phyloP scores from a whole-genome alignment of 35 echinoderm and acorn worm genomes.

The Stichopus chloronotus region DNA sequence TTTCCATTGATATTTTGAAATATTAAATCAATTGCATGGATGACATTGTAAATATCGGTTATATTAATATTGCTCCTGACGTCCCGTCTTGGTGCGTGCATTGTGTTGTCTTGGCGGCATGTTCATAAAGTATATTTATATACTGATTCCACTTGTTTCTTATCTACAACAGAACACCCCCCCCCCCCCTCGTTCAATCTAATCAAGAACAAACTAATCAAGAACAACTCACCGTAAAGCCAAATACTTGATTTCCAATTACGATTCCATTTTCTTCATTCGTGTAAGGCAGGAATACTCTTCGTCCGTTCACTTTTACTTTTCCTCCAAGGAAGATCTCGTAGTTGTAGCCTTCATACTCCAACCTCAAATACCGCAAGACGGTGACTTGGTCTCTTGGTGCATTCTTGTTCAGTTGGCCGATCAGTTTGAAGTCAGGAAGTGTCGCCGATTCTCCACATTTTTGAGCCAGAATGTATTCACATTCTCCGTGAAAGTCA shows the following conservation, averaged over 20 bases:
- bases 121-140: background rate
- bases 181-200: background rate
- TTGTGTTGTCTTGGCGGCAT: too few relatives aligned
- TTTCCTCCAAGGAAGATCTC: conserved; percentile 10
- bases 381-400: background rate
- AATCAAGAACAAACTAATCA: background rate
- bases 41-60: too few relatives aligned
- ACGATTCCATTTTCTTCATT: background rate
- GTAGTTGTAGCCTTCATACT: background rate
- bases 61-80: too few relatives aligned
- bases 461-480: conserved; percentile 37
- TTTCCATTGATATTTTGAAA: too few relatives aligned
- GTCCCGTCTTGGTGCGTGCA: too few relatives aligned
- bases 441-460: background rate
- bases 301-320: background rate
- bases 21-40: too few relatives aligned
- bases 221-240: background rate
- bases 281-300: background rate
- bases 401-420: background rate
- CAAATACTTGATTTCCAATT: conserved; percentile 9
- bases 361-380: background rate
- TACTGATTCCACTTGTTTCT: background rate
- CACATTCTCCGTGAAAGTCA: conserved; percentile 39
- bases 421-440: conserved; percentile 5
- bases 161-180: background rate